Percentiles rank a stretch among this genome's conserved stretches.
These are phyloP conservation scores for Atherinosoma microstoma DNA, from an alignment of 2,797 vertebrate species.

Conservation along the genomic window DNA sequence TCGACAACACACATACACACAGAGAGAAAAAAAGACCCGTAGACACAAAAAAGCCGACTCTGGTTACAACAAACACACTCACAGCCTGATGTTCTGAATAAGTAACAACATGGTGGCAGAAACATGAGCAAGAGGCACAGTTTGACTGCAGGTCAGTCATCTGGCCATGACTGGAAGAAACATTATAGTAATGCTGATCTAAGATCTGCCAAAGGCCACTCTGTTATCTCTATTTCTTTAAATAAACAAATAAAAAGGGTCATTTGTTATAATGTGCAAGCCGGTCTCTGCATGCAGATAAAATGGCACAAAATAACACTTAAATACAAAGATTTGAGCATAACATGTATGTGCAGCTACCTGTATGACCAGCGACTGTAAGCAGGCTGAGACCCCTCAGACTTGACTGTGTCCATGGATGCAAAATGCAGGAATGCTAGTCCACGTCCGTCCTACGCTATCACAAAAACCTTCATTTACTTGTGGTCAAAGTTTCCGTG, in stretches of 20 bases:
- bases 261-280: background rate
- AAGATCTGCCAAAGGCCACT: slow-evolving; percentile 13
- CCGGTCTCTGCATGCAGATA: background rate
- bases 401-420: slow-evolving; percentile 82
- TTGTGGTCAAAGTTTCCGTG: slow-evolving; percentile 19
- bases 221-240: slow-evolving; percentile 7
- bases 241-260: background rate
- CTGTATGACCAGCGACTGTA: slow-evolving; percentile 89
- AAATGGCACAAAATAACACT: background rate
- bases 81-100: slow-evolving; percentile 73
- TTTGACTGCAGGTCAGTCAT: slow-evolving; percentile 39
- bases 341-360: slow-evolving; percentile 61
- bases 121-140: slow-evolving; percentile 68
- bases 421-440: slow-evolving; percentile 59
- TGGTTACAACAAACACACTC: slow-evolving; percentile 67
- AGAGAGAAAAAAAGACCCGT: background rate
- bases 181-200: slow-evolving; percentile 26
- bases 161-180: slow-evolving; percentile 23
- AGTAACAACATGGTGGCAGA: slow-evolving; percentile 70
- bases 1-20: slow-evolving; percentile 1
- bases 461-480: slow-evolving; percentile 30
- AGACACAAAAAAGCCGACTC: slow-evolving; percentile 59
- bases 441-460: slow-evolving; percentile 25
- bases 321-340: background rate
- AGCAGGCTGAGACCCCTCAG: slow-evolving; percentile 73